Evolutionary conservation across 1,140 invertebrate genomes (phyloP).

Genomic region (Papilio helenus): DNA sequence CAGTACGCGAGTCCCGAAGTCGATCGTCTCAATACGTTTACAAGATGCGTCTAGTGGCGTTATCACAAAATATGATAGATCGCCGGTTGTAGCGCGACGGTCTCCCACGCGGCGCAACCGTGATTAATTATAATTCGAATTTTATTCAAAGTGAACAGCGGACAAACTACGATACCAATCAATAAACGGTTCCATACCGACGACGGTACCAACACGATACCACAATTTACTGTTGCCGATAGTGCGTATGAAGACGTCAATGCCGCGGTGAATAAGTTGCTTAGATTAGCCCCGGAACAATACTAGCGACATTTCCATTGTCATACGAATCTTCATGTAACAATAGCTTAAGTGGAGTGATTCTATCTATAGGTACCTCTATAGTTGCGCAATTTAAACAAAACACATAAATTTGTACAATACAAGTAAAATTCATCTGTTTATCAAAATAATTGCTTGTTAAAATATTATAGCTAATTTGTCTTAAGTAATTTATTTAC

Average conservation of each 20-base stretch:
- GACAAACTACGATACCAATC: conserved; percentile 82
- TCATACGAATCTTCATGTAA: conserved; percentile 60
- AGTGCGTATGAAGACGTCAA: conserved; percentile 78
- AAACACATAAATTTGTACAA: conserved; percentile 41
- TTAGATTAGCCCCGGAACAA: conserved; percentile 70
- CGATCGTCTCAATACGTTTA: conserved; percentile 73
- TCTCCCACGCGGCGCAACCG: conserved; percentile 77
- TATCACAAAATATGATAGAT: conserved; percentile 83
- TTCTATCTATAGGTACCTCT: conserved; percentile 43
- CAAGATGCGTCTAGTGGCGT: conserved; percentile 76
- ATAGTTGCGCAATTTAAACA: conserved; percentile 32
- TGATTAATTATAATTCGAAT: conserved; percentile 83
- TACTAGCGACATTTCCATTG: conserved; percentile 67
- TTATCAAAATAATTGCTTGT: conserved; percentile 36
- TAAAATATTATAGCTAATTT: conserved; percentile 32
- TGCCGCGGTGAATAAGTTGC: conserved; percentile 60
- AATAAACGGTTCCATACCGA: conserved; percentile 82
- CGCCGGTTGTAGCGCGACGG: conserved; percentile 70
- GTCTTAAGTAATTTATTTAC: not conserved
- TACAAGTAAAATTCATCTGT: not conserved
- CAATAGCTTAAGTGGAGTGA: conserved; percentile 55
- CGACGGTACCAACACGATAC: conserved; percentile 77
- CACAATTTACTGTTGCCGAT: conserved; percentile 79
- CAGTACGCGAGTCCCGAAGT: conserved; percentile 66
- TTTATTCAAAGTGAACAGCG: conserved; percentile 83